phyloP scores from a whole-genome alignment of 2,797 vertebrate species.

The Gallinago nigripennis region DNA sequence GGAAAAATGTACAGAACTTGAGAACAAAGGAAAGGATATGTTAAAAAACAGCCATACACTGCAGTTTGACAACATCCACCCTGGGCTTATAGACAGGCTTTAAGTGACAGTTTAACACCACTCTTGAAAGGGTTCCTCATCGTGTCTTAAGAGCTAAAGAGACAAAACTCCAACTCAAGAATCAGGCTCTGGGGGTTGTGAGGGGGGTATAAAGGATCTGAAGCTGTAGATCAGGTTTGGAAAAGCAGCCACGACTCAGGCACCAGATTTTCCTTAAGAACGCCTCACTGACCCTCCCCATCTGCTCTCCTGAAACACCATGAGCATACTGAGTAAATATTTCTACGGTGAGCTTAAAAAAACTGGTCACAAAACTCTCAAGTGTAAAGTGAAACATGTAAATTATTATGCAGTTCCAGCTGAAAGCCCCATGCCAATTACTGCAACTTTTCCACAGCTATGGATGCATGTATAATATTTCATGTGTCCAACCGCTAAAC shows the following conservation, averaged over 20 bases:
- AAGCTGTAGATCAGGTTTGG: not conserved
- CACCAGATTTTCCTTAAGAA: not conserved
- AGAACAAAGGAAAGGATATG: not conserved
- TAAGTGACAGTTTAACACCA: not conserved
- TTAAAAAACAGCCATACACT: not conserved
- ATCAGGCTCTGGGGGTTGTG: not conserved
- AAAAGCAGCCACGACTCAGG: not conserved
- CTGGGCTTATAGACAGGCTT: not conserved
- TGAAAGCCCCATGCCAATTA: not conserved
- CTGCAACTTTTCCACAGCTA: not conserved
- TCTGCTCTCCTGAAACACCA: not conserved
- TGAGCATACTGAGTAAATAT: accelerated
- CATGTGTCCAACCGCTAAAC: accelerated
- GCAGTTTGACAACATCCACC: not conserved
- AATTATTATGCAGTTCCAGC: not conserved
- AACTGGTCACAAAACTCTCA: not conserved
- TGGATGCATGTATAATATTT: not conserved
- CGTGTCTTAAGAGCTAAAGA: not conserved
- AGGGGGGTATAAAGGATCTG: not conserved
- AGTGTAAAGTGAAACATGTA: not conserved
- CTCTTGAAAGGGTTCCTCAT: not conserved
- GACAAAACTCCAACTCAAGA: not conserved
- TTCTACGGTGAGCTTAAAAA: not conserved
- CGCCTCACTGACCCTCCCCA: not conserved
- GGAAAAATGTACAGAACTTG: not conserved